phyloP scores from a whole-genome alignment of 37 sponge, comb jelly and placozoan species.

The Amphimedon queenslandica region DNA sequence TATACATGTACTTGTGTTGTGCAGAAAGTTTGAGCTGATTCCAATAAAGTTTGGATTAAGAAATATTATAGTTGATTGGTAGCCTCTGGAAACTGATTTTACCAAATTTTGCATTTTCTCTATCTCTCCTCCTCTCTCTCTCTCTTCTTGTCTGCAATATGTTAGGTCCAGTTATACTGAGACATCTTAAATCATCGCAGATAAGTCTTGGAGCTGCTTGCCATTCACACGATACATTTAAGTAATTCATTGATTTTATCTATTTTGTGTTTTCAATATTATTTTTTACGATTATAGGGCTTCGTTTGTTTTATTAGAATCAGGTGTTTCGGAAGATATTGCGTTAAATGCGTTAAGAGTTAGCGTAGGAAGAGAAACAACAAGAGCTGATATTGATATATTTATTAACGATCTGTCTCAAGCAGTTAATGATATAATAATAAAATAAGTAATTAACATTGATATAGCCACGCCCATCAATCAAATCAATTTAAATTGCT shows the following conservation, averaged over 20 bases:
- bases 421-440: background rate
- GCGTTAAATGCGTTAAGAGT: slow-evolving; percentile 58
- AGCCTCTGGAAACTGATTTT: too few species aligned
- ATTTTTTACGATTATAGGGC: slow-evolving; percentile 13
- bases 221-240: slow-evolving; percentile 14
- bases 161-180: too few species aligned
- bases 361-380: slow-evolving; percentile 60
- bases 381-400: slow-evolving; percentile 46
- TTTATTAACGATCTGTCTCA: slow-evolving; percentile 39
- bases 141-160: too few species aligned
- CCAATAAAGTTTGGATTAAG: too few species aligned
- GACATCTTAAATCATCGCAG: slow-evolving; percentile 17
- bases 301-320: slow-evolving; percentile 35
- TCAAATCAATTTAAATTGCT: background rate
- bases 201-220: slow-evolving; percentile 61
- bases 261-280: background rate
- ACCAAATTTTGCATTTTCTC: too few species aligned
- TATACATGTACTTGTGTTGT: too few species aligned
- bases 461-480: background rate
- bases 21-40: too few species aligned
- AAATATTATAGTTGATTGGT: too few species aligned
- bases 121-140: too few species aligned
- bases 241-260: background rate
- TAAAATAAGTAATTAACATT: background rate
- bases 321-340: slow-evolving; percentile 48